A percentile compares a stretch with the other conserved stretches of the same genome.
Conservation (phyloP, 2,113 vertebrate genomes). For the Noturus placidus region DNA sequence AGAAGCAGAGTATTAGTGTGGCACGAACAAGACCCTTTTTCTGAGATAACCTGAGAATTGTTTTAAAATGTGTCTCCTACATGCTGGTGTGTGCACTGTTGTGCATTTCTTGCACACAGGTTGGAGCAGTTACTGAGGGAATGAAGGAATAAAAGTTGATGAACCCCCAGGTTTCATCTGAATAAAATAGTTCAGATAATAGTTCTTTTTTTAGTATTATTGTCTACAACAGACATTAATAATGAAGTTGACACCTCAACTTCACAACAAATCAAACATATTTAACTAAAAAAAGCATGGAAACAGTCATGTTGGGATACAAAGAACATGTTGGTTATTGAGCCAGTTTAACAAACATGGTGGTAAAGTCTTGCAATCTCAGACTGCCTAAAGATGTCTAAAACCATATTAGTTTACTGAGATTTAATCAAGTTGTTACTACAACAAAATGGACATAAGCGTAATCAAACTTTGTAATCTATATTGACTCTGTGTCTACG, state of each 20-base stretch:
- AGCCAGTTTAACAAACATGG: neutral
- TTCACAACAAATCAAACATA: neutral
- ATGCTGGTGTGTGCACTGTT: neutral
- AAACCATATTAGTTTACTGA: neutral
- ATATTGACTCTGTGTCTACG: neutral
- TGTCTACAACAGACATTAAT: too few relatives aligned
- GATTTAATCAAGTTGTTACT: neutral
- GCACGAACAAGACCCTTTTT: neutral
- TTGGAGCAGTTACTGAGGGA: neutral
- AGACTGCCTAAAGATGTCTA: neutral
- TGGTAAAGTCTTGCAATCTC: neutral
- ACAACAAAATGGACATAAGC: neutral
- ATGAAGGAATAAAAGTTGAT: neutral
- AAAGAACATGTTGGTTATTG: neutral
- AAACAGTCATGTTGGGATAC: neutral
- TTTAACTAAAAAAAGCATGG: neutral
- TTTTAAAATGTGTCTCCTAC: neutral
- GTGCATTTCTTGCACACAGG: neutral
- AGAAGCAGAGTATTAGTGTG: neutral
- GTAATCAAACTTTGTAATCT: neutral
- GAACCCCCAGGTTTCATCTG: neutral
- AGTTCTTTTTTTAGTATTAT: too few relatives aligned
- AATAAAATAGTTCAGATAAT: too few relatives aligned
- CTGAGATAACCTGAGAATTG: neutral
- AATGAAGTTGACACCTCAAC: too few relatives aligned